Evolutionary conservation across 1,140 invertebrate genomes (phyloP), one percentile per base, ranked within the genome.

Genomic region (Medauroidea extradentata): DNA sequence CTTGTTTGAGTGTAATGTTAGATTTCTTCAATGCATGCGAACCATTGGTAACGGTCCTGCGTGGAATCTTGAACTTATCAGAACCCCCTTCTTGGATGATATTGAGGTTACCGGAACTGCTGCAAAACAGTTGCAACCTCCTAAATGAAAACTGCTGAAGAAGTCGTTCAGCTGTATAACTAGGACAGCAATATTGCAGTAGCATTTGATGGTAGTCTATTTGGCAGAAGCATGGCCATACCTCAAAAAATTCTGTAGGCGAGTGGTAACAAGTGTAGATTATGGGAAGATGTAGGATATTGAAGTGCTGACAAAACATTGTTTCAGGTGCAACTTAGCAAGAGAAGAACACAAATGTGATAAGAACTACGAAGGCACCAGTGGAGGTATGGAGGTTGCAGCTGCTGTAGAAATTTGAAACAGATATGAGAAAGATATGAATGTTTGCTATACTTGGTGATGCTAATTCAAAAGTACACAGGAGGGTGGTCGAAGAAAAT

Each of bases 221-320:
- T 16, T 61, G 60, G 60, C 60, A 61, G n/a, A 60, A 59, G 48
- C 41, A 29, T 19, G n/a, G n/a, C n/a, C n/a, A n/a, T n/a, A n/a
- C n/a, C n/a, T n/a, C n/a, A n/a, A n/a, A n/a, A n/a, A n/a, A n/a
- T n/a, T n/a, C n/a, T n/a, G n/a, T n/a, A n/a, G n/a, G n/a, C n/a
- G n/a, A n/a, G n/a, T n/a, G n/a, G n/a, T n/a, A n/a, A n/a, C n/a
- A n/a, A n/a, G n/a, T n/a, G n/a, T n/a, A n/a, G n/a, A n/a, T n/a
- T n/a, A n/a, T 18, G 50, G 50, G 9, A 59, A 59, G 53, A 38
- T 59, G 11, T 54, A 23, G 16, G 57, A 55, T 55, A 13, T 21
- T 18, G 29, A 59, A 42, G 48, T 53, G n/a, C 50, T 59, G 14
- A 39, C 57, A 42, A 59, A 59, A 39, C 44, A 54, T 23, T 59